These are phyloP conservation scores for Xanthia togata DNA, from an alignment of 2,888 invertebrate species.

Conservation along the genomic window DNA sequence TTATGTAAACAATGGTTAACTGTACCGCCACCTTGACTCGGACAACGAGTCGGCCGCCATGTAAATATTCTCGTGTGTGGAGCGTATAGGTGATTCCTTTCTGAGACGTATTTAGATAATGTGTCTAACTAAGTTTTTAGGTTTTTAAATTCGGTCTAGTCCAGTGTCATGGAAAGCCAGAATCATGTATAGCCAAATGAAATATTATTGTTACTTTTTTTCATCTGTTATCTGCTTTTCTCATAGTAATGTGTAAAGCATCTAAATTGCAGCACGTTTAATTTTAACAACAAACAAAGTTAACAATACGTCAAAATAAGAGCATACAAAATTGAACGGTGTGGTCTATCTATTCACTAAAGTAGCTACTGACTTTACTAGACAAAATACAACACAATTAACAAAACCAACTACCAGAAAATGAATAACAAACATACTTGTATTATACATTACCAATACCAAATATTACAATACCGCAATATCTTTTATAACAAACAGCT, in stretches of 20 bases:
- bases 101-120: not conserved
- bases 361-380: not conserved
- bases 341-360: not conserved
- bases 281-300: constrained; percentile 4
- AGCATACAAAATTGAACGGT: not conserved
- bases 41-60: constrained; percentile 57
- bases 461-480: constrained; percentile 49
- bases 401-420: not conserved
- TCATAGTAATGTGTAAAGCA: too few species aligned
- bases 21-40: constrained; percentile 71
- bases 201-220: not conserved
- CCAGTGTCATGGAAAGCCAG: not conserved
- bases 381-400: not conserved
- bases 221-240: not conserved
- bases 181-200: not conserved
- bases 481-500: constrained; percentile 40
- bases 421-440: constrained; percentile 27
- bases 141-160: not conserved
- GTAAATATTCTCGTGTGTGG: constrained; percentile 51
- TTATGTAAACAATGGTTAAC: constrained; percentile 76
- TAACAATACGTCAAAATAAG: not conserved
- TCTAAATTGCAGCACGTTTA: not conserved
- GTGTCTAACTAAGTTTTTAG: not conserved
- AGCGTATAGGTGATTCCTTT: constrained; percentile 49
- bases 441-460: constrained; percentile 32